Evolutionary conservation across 2,888 invertebrate species (phyloP).

Genomic region (Arge pagana): DNA sequence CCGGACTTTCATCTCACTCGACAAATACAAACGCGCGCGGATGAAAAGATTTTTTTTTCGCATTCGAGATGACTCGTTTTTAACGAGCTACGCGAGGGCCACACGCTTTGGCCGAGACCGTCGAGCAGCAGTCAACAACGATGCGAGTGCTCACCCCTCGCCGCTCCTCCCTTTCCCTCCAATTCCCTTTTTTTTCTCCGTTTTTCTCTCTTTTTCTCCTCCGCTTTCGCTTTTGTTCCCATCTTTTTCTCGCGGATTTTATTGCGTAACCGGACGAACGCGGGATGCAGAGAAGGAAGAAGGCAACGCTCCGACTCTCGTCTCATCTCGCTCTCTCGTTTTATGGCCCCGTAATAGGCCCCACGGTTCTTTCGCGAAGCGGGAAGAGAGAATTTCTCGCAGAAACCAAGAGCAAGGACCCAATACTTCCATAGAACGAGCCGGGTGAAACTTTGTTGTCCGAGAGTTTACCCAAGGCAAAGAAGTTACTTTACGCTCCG

Average conservation of each 20-base stretch:
- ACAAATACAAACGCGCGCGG: too few species aligned
- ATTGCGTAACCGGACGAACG: slow-evolving; percentile 15
- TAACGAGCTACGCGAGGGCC: too few species aligned
- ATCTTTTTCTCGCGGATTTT: too few species aligned
- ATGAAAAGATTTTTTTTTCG: too few species aligned
- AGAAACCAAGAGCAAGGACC: slow-evolving; percentile 39
- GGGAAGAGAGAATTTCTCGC: slow-evolving; percentile 28
- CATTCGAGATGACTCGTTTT: too few species aligned
- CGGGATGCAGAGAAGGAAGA: slow-evolving; percentile 10
- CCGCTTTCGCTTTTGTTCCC: slow-evolving; percentile 17
- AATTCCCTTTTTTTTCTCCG: slow-evolving; percentile 13
- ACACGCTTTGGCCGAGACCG: too few species aligned
- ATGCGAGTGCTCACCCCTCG: slow-evolving; percentile 23
- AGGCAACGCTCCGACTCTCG: too few species aligned
- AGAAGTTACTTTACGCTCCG: too few species aligned
- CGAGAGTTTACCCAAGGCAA: too few species aligned
- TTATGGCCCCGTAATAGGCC: slow-evolving; percentile 51
- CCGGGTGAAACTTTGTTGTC: too few species aligned
- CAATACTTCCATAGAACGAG: slow-evolving; percentile 24
- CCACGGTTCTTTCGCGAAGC: slow-evolving; percentile 38
- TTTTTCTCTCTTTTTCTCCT: slow-evolving; percentile 5
- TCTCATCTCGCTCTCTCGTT: slow-evolving; percentile 44
- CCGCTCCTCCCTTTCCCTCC: slow-evolving; percentile 11
- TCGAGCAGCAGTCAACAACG: too few species aligned
- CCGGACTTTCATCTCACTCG: too few species aligned